Base-by-base conservation (phyloP, 2,888 invertebrate species). In the Dasysyrphus albostriatus region DNA sequence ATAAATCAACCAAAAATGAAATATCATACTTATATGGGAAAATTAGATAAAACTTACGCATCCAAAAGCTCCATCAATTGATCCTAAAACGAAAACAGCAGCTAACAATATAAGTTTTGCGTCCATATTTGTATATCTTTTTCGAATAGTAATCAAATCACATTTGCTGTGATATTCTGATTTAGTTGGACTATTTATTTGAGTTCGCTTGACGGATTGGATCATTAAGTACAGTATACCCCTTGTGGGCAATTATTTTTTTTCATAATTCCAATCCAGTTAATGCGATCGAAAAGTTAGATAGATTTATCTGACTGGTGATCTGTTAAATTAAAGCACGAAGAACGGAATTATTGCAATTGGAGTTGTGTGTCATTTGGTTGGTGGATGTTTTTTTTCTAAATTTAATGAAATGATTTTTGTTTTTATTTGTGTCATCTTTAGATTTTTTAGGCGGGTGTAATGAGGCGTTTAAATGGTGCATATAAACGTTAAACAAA, bases 271-370 rank as follows among this genome's bases (percentile, higher is more conserved):
- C 61, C 12, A 51, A 78, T 61, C 74, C 51, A 83, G 47, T 61
- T 59, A 58, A 51, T 65, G 37, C 12, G 83, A 79, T 70, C 8
- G 63, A 80, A 59, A 47, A 7, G 32, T 0, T 29, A 7, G 83
- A 83, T 80, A 72, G 8, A 39, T 39, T 37, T 65, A 76, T 79
- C 63, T 37, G 16, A 7, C 29, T 75, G 51, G 19, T 51, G 79
- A 84, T 84, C 80, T 63, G 44, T 61, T 51, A 29, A 72, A 75
- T 79, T 79, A 44, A 29, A 73, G 39, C 80, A 84, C 76, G 84
- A 44, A 76, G 32, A 76, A 84, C 76, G 84, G 39, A 76, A 67
- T 69, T 69, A 69, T 39, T 54, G 0, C 37, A n/a, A 39, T 47
- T 32, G 32, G 12, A n/a, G n/a, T 47, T 29, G 29, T 47, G 65